phyloP scores from a whole-genome alignment of 2,797 vertebrate genomes.

The Chiroxiphia lanceolata region DNA sequence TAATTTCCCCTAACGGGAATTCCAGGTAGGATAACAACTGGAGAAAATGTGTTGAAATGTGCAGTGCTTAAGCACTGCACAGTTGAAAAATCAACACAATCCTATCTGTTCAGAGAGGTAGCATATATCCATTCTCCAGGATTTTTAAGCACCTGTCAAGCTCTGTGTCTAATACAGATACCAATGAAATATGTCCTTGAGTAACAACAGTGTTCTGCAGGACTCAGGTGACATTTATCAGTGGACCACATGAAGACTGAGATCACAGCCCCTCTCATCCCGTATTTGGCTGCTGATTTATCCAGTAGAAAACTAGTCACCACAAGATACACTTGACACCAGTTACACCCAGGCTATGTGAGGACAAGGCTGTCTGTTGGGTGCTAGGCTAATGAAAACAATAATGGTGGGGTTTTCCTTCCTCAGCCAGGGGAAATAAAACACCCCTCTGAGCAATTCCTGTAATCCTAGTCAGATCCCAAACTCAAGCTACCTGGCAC shows the following conservation, averaged over 20 bases:
- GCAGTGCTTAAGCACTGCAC: neutral
- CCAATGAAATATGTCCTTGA: neutral
- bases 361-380: neutral
- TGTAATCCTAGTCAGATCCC: neutral
- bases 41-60: neutral
- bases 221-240: neutral
- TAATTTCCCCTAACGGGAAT: neutral
- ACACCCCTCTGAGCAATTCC: neutral
- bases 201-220: neutral
- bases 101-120: neutral
- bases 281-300: neutral
- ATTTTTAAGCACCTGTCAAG: neutral
- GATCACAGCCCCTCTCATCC: neutral
- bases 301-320: neutral
- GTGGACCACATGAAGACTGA: neutral
- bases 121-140: neutral
- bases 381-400: neutral
- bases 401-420: neutral
- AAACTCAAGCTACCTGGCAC: neutral
- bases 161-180: neutral
- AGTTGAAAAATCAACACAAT: neutral
- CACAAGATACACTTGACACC: neutral
- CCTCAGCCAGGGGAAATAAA: neutral
- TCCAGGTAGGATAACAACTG: neutral
- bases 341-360: neutral